Evolutionary conservation across 2,888 invertebrate species (phyloP).

Genomic region (Metallyticus violacea): DNA sequence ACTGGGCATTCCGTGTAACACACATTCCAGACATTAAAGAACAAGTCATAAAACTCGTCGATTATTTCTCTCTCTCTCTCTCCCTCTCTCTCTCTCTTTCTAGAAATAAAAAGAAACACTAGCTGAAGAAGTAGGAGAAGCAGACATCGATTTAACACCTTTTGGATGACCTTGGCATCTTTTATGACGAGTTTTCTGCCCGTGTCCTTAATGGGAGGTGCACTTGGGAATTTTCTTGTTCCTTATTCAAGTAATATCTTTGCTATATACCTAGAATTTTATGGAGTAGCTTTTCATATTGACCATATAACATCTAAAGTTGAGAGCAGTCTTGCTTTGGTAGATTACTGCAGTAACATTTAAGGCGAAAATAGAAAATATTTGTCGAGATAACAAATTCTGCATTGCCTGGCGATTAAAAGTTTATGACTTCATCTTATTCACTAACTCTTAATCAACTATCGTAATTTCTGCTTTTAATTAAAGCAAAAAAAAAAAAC

Average conservation of each 20-base stretch:
- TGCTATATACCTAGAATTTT: background rate
- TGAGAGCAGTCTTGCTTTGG: background rate
- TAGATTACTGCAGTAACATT: background rate
- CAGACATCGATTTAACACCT: background rate
- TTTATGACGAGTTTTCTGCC: background rate
- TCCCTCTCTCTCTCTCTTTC: background rate
- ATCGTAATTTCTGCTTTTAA: too few species aligned
- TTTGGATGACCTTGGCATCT: background rate
- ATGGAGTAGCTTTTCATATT: background rate
- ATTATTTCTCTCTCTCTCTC: background rate
- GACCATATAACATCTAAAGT: background rate
- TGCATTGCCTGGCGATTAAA: too few species aligned
- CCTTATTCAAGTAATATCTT: background rate
- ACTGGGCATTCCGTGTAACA: background rate
- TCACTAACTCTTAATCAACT: too few species aligned
- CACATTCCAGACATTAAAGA: background rate
- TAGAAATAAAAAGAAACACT: background rate
- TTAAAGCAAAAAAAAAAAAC: too few species aligned
- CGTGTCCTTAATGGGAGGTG: background rate
- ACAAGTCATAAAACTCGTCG: background rate
- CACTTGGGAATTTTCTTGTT: background rate
- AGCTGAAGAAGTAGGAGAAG: background rate
- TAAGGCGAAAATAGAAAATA: too few species aligned
- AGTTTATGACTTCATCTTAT: too few species aligned
- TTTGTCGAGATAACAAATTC: background rate